These are phyloP conservation scores for Cynaeus angustus DNA, from an alignment of 2,888 invertebrate genomes.

Conservation along the genomic window DNA sequence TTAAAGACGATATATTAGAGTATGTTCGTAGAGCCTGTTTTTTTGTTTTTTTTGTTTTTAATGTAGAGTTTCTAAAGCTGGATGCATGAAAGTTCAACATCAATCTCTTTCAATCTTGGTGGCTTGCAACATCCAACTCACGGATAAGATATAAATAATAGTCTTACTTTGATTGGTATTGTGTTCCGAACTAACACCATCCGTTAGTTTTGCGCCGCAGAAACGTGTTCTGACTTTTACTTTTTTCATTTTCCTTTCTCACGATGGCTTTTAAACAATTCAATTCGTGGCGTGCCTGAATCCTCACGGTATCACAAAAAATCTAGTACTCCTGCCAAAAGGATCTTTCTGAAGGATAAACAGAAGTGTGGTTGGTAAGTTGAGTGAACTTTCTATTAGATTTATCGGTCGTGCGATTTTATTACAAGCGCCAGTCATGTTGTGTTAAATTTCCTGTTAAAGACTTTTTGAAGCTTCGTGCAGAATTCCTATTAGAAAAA, in stretches of 20 bases:
- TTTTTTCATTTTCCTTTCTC: slow-evolving; percentile 51
- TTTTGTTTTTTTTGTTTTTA: too few species aligned
- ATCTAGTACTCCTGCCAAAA: too few species aligned
- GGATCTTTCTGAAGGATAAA: too few species aligned
- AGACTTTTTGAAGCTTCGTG: slow-evolving; percentile 1
- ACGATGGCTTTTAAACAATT: slow-evolving; percentile 44
- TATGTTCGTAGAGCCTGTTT: slow-evolving; percentile 5
- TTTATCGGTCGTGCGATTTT: slow-evolving; percentile 21
- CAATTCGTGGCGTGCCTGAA: slow-evolving; percentile 25
- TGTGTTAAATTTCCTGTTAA: slow-evolving; percentile 26
- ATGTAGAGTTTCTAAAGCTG: slow-evolving; percentile 7
- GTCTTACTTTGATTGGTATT: slow-evolving; percentile 45
- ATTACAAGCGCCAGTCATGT: slow-evolving; percentile 24
- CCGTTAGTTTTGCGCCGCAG: slow-evolving; percentile 40
- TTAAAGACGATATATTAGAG: slow-evolving; percentile 20
- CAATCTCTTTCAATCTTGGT: slow-evolving; percentile 46
- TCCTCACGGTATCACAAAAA: neutral
- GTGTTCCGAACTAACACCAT: slow-evolving; percentile 33
- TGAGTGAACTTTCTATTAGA: slow-evolving; percentile 17
- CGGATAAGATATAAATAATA: slow-evolving; percentile 46
- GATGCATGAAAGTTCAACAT: slow-evolving; percentile 29
- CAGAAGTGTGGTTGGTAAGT: too few species aligned
- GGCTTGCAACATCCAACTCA: slow-evolving; percentile 37
- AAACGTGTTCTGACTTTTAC: slow-evolving; percentile 49
- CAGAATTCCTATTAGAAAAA: slow-evolving; percentile 2